These are phyloP conservation scores for Lamproptera curius DNA, from an alignment of 2,888 invertebrate genomes.

Conservation along the genomic window DNA sequence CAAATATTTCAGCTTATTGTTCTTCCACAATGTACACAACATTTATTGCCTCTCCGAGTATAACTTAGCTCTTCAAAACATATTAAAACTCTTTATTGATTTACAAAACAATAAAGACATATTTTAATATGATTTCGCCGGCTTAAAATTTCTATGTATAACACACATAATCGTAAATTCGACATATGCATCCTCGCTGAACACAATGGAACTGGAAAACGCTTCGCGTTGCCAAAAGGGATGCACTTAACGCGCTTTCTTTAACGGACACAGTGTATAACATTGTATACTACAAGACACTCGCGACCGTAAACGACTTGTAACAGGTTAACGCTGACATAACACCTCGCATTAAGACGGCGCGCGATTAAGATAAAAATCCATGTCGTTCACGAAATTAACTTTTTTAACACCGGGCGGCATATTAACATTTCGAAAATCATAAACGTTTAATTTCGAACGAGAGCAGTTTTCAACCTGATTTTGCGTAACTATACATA, in stretches of 20 bases:
- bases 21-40: too few relatives aligned
- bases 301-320: constrained; percentile 1
- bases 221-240: background rate
- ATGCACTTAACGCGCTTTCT: constrained; percentile 14
- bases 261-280: constrained; percentile 6
- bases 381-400: constrained; percentile 1
- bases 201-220: background rate
- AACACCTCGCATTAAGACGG: constrained; percentile 8
- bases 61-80: too few relatives aligned
- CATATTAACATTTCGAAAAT: constrained; percentile 6
- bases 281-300: constrained; percentile 2
- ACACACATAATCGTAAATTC: background rate
- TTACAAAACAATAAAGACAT: too few relatives aligned
- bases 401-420: background rate
- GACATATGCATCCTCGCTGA: background rate
- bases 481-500: too few relatives aligned
- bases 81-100: too few relatives aligned
- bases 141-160: background rate
- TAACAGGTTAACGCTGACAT: constrained; percentile 2
- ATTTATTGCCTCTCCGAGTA: too few relatives aligned
- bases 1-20: too few relatives aligned
- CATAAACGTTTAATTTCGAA: background rate
- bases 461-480: background rate
- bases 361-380: constrained; percentile 10
- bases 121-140: background rate